Evolutionary conservation across 2,888 invertebrate genomes (phyloP).

Genomic region (Platycnemis pennipes): DNA sequence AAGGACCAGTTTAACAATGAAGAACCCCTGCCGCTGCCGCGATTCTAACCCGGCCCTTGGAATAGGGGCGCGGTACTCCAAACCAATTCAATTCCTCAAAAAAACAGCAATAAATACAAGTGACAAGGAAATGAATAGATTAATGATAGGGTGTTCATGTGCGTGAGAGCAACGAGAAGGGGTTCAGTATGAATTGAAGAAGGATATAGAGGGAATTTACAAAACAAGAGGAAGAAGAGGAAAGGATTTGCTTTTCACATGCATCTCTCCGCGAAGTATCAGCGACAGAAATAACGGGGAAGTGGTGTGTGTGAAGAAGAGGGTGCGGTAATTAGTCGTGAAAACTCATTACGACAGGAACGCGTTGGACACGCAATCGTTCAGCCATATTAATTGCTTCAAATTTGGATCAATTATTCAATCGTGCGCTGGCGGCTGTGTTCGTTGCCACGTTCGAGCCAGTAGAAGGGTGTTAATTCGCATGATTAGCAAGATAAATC

Average conservation of each 20-base stretch:
- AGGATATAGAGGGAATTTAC: too few relatives aligned
- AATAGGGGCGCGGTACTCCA: too few relatives aligned
- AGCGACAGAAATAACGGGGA: too few relatives aligned
- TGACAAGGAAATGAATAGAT: too few relatives aligned
- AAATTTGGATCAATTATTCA: background rate
- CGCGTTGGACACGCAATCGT: background rate
- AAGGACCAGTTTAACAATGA: too few relatives aligned
- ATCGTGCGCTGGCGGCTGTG: background rate
- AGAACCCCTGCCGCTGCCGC: too few relatives aligned
- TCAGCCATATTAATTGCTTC: constrained; percentile 16
- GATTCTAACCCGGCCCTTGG: too few relatives aligned
- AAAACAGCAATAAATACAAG: too few relatives aligned
- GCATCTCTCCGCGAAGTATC: background rate
- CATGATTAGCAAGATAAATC: background rate
- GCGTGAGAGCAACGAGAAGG: background rate
- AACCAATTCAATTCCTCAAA: too few relatives aligned
- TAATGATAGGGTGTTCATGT: too few relatives aligned
- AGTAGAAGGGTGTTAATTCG: background rate
- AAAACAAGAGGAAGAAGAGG: too few relatives aligned
- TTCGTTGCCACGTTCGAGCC: background rate
- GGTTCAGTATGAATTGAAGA: too few relatives aligned
- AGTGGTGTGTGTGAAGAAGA: background rate
- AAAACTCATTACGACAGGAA: background rate
- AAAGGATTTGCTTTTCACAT: background rate
- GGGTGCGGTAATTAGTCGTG: background rate